A percentile compares a stretch with the other conserved stretches of the same genome.
Conservation (phyloP, 2,113 vertebrate genomes). For the Solea solea region DNA sequence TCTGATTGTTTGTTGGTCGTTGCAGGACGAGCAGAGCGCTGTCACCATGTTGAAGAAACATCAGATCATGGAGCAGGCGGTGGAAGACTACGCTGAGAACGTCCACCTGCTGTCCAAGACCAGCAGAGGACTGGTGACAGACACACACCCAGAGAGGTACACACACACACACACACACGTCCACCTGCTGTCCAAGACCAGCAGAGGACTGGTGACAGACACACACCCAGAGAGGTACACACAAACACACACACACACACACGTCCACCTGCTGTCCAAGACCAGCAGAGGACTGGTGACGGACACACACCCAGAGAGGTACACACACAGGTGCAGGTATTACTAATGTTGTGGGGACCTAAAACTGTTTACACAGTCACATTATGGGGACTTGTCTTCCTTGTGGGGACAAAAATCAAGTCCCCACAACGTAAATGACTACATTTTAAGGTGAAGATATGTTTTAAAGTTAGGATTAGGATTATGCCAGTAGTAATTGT, state of each 20-base stretch:
- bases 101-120: slow-evolving; percentile 97
- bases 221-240: slow-evolving; percentile 91
- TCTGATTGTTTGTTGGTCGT: not conserved
- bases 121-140: slow-evolving; percentile 92
- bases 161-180: slow-evolving; percentile 61
- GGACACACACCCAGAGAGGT: slow-evolving; percentile 93
- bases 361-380: too few species aligned
- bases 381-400: too few species aligned
- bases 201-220: slow-evolving; percentile 91
- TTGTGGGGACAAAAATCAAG: too few species aligned
- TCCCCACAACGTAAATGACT: too few species aligned
- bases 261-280: slow-evolving; percentile 94
- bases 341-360: too few species aligned
- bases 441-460: too few species aligned
- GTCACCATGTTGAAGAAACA: slow-evolving; percentile 98
- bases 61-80: slow-evolving; percentile 96
- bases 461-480: too few species aligned
- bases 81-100: slow-evolving; percentile 96
- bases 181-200: slow-evolving; percentile 96
- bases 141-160: slow-evolving; percentile 92
- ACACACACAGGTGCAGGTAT: not conserved
- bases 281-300: slow-evolving; percentile 94
- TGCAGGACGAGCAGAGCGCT: slow-evolving; percentile 94
- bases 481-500: too few species aligned
- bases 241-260: not conserved